Evolutionary conservation across 2,888 invertebrate species (phyloP).

Genomic region (Dicyrtomina minuta): DNA sequence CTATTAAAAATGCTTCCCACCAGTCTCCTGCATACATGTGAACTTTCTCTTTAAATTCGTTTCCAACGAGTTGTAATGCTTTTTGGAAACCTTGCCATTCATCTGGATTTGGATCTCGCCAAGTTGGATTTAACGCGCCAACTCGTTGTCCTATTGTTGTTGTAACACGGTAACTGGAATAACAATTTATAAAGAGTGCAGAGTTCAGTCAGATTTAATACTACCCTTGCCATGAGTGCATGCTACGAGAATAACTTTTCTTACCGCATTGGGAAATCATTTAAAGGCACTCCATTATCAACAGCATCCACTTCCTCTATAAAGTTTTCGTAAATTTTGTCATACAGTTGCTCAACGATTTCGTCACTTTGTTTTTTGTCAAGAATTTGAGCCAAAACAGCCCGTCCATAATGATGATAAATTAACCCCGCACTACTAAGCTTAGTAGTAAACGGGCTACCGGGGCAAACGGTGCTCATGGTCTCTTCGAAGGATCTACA

Average conservation of each 20-base stretch:
- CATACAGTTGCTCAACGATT: slow-evolving; percentile 64
- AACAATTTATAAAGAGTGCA: not conserved
- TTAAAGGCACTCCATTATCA: slow-evolving; percentile 80
- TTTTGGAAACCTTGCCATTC: slow-evolving; percentile 65
- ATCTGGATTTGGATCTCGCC: slow-evolving; percentile 66
- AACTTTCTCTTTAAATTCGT: slow-evolving; percentile 74
- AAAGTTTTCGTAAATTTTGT: slow-evolving; percentile 79
- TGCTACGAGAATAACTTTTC: too few relatives aligned
- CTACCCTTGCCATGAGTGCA: too few relatives aligned
- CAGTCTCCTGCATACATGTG: slow-evolving; percentile 67
- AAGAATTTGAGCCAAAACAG: slow-evolving; percentile 68
- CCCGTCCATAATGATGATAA: slow-evolving; percentile 84
- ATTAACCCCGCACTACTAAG: slow-evolving; percentile 93
- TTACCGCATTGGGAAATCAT: slow-evolving; percentile 38
- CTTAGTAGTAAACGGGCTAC: slow-evolving; percentile 62
- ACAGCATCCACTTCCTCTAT: slow-evolving; percentile 94
- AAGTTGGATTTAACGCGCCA: slow-evolving; percentile 74
- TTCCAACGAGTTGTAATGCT: slow-evolving; percentile 75
- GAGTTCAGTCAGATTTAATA: too few relatives aligned
- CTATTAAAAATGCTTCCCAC: slow-evolving; percentile 81
- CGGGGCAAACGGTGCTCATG: slow-evolving; percentile 65
- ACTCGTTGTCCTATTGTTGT: slow-evolving; percentile 78
- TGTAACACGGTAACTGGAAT: slow-evolving; percentile 71
- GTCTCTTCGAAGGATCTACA: slow-evolving; percentile 67
- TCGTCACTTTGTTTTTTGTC: slow-evolving; percentile 58